Conservation (phyloP, 2,797 vertebrate genomes). For the Carcharodon carcharias region DNA sequence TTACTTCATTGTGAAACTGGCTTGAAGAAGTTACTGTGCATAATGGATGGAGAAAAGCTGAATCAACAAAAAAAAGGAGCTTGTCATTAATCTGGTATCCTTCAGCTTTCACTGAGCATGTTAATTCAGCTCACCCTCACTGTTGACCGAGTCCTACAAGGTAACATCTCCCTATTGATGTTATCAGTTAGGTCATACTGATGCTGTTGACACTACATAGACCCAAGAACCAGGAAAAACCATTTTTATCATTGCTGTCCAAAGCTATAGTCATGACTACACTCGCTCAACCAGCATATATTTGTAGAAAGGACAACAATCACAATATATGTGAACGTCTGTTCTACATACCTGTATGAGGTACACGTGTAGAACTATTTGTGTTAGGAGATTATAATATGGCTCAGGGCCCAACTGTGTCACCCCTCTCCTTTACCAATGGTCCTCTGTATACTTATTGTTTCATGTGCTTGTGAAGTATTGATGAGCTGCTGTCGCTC, state of each 20-base stretch:
- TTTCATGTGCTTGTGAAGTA: not conserved
- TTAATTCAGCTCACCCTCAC: not conserved
- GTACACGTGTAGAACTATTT: not conserved
- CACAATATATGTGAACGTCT: not conserved
- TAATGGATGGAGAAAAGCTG: not conserved
- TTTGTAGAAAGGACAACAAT: not conserved
- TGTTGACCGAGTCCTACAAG: not conserved
- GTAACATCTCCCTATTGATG: not conserved
- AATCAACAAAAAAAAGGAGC: not conserved
- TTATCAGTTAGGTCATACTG: not conserved
- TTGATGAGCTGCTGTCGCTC: not conserved
- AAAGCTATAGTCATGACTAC: not conserved
- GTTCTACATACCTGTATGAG: not conserved
- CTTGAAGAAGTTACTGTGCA: not conserved
- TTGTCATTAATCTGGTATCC: not conserved
- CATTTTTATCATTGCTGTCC: not conserved
- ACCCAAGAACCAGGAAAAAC: not conserved
- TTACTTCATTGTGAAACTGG: not conserved
- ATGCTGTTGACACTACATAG: not conserved
- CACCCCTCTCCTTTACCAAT: not conserved
- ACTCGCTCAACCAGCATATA: not conserved
- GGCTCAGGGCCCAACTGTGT: not conserved
- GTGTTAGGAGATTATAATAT: not conserved
- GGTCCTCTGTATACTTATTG: not conserved
- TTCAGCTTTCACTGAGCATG: not conserved